Base-by-base conservation (phyloP, 2,113 vertebrate species). In the Gorsachius goisagi region DNA sequence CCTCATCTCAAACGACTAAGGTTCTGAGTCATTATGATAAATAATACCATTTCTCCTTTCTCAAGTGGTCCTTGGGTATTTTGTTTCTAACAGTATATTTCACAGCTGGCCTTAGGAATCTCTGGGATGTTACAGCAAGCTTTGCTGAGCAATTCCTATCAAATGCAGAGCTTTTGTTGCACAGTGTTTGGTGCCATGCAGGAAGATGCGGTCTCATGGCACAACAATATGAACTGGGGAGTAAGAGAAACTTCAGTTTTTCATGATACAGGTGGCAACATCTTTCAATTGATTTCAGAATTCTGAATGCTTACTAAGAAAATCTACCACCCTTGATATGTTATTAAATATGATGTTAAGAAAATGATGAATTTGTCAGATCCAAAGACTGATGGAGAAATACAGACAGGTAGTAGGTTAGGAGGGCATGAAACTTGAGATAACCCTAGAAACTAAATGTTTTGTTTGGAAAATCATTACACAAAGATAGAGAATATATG, bases 251-350 rank as follows among this genome's bases (percentile, higher is more conserved):
- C 23, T 59, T 55, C 8, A 6, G 45, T 28, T 37, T 3, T 32
- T 55, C 8, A 2, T 77, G 7, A 17, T 14, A 56, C 7, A 39
- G 18, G 33, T 0, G 1, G 12, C 28, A 72, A 2, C 11, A 24
- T 24, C 6, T 47, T 89, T 64, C 47, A 82, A 39, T 33, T 27
- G 19, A 39, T 72, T 82, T 83, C 4, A 72, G 59, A 95, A 64
- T 30, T 63, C 22, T 85, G 49, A 79, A 69, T 1, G 1, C 9
- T 5, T 69, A 18, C 6, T 24, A 49, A 88, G 20, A 44, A 64
- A 76, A 37, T 35, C 2, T 68, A 6, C 28, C 13, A 35, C 3
- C 9, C 5, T 19, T 39, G 24, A 20, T 11, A 58, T 58, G 86
- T 55, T 66, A 32, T 41, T 60, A 76, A 58, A 7, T 23, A 32